Base-by-base conservation (phyloP, 2,113 vertebrate species). In the Corynorhinus townsendii region DNA sequence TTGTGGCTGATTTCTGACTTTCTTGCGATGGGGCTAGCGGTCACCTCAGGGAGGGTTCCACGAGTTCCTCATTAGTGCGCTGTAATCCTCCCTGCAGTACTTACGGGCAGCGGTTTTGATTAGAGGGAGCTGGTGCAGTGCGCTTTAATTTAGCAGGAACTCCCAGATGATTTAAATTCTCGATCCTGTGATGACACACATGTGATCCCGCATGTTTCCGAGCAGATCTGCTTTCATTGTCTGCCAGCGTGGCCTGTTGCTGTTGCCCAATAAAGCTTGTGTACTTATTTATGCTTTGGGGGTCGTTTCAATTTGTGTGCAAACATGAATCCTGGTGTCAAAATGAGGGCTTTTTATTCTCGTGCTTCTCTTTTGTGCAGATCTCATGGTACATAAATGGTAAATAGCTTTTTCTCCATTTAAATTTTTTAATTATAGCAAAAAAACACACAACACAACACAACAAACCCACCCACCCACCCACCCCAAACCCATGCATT, bases 261-360 rank as follows among this genome's bases (percentile, higher is more conserved):
- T 96, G 97, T 97, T 98, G 97, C 96, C 97, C 97, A 98, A 72
- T 79, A 97, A 97, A 97, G 96, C 94, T 85, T 64, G 85, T 97
- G 93, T 97, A 96, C 95, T 96, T 4, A 94, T 91, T 96, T 4
- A 94, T 91, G 97, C 97, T 98, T 95, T 43, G 83, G 94, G 94
- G 95, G 90, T 80, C 75, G 38, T 95, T 97, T 97, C 97, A 87
- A 96, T 97, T 95, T 97, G 95, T 96, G 94, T 26, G 33, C 96
- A 93, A 94, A 97, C 91, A 26, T 89, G 90, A 93, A 76, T 98
- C 97, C 93, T 97, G 97, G 79, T 97, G 96, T 97, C 95, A 86
- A 89, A 97, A 92, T 54, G 47, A n/a, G 56, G 66, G 64, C 38
- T 96, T 93, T 96, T 93, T 96, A 73, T 91, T 96, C 96, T 94